A percentile compares a stretch with the other conserved stretches of the same genome.
These are phyloP conservation scores for Drosophila parabipectinata DNA, from an alignment of 1,140 invertebrate genomes.

Conservation along the genomic window DNA sequence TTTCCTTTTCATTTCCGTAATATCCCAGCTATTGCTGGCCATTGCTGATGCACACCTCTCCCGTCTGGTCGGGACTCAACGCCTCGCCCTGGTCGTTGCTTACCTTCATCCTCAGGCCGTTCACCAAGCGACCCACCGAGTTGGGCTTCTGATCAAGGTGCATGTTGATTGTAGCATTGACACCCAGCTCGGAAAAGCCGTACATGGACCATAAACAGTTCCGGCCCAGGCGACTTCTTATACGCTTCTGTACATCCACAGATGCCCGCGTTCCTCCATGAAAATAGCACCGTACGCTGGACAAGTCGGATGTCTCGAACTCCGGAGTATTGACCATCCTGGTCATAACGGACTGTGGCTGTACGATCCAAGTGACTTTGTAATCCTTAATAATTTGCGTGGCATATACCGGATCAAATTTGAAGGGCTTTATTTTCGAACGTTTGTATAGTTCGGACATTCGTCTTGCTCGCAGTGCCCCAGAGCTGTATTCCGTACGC, in stretches of 20 bases:
- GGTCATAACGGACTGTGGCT: conserved; percentile 27
- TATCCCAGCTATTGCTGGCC: conserved; percentile 63
- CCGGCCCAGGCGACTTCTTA: conserved; percentile 18
- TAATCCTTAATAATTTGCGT: conserved; percentile 34
- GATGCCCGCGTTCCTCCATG: conserved; percentile 46
- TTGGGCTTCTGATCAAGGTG: conserved; percentile 45
- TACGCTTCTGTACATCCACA: conserved; percentile 23
- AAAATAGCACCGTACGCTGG: conserved; percentile 7
- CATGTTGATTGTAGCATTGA: conserved; percentile 9
- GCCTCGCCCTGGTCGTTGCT: conserved; percentile 39
- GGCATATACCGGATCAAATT: conserved; percentile 28
- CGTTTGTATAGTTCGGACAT: too few relatives aligned
- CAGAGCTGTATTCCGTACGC: too few relatives aligned
- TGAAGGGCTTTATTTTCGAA: too few relatives aligned
- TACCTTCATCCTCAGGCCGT: conserved; percentile 70
- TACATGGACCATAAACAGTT: conserved; percentile 34
- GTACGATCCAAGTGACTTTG: conserved; percentile 44
- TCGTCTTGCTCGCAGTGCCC: too few relatives aligned
- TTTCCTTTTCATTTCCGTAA: conserved; percentile 45
- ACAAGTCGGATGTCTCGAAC: conserved; percentile 24
- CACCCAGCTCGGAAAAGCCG: conserved; percentile 49
- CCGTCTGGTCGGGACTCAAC: conserved; percentile 40
- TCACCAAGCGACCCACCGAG: conserved; percentile 30
- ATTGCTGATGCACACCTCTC: conserved; percentile 49
- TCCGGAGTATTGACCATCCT: conserved; percentile 21